Evolutionary conservation across 1,140 invertebrate genomes (phyloP).

Genomic region (Yoshiicerus persimilis): DNA sequence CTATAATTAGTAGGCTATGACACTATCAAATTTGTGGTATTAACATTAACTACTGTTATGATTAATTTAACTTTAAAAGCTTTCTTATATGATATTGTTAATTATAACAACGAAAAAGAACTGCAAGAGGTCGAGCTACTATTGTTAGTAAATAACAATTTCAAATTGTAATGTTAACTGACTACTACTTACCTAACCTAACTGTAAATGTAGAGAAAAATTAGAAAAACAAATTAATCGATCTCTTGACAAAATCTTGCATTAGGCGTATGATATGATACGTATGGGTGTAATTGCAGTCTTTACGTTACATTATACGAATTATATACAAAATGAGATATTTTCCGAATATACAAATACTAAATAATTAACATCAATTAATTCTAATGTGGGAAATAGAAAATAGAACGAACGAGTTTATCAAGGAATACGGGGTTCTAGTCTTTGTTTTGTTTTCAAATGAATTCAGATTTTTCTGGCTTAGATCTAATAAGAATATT

Average conservation of each 20-base stretch:
- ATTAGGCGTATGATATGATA: too few relatives aligned
- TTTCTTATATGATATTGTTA: not conserved
- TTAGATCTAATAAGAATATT: not conserved
- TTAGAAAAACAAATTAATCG: not conserved
- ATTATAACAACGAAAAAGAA: not conserved
- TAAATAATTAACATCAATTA: not conserved
- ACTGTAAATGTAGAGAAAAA: not conserved
- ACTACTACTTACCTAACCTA: not conserved
- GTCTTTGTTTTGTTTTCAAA: constrained; percentile 18
- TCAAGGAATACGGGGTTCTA: constrained; percentile 15
- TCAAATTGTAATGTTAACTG: not conserved
- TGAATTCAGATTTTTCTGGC: not conserved
- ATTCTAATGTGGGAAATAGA: not conserved
- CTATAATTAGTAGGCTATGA: not conserved
- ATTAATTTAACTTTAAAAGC: not conserved
- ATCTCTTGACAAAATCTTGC: not conserved
- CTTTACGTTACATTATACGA: too few relatives aligned
- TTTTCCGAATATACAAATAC: not conserved
- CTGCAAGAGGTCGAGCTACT: not conserved
- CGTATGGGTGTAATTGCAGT: too few relatives aligned
- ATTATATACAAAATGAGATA: not conserved
- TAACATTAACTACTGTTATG: too few relatives aligned
- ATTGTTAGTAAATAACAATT: not conserved
- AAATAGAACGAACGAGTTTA: constrained; percentile 5
- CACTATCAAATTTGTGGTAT: not conserved